These are phyloP conservation scores for Teleiodes luculella DNA, from an alignment of 2,888 invertebrate species.

Conservation along the genomic window DNA sequence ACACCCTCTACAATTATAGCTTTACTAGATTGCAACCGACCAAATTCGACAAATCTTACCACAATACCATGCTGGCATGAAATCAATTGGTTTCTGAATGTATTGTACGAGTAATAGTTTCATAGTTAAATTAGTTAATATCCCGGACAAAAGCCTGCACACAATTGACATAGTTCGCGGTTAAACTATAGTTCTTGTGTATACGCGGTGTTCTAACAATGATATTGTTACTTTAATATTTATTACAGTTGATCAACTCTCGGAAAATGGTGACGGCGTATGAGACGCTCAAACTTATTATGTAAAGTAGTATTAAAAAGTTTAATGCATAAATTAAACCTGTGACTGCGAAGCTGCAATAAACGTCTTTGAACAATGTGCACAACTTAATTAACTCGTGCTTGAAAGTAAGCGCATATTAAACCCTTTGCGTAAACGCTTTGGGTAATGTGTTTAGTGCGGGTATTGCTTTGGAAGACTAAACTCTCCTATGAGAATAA, in stretches of 20 bases:
- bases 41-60: slow-evolving; percentile 3
- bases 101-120: slow-evolving; percentile 59
- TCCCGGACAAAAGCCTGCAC: slow-evolving; percentile 62
- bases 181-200: slow-evolving; percentile 59
- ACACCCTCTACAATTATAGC: slow-evolving; percentile 18
- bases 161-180: slow-evolving; percentile 70
- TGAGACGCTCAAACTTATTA: slow-evolving; percentile 34
- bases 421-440: slow-evolving; percentile 73
- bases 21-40: slow-evolving; percentile 16
- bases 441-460: slow-evolving; percentile 73
- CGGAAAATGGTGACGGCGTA: slow-evolving; percentile 45
- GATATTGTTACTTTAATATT: slow-evolving; percentile 75
- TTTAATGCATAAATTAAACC: slow-evolving; percentile 59
- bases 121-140: slow-evolving; percentile 66
- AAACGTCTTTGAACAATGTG: slow-evolving; percentile 63
- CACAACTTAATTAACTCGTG: slow-evolving; percentile 72
- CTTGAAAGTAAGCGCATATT: slow-evolving; percentile 69
- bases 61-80: slow-evolving; percentile 15
- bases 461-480: slow-evolving; percentile 73
- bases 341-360: slow-evolving; percentile 47
- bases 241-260: slow-evolving; percentile 72
- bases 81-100: slow-evolving; percentile 35
- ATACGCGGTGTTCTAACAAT: slow-evolving; percentile 64
- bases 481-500: slow-evolving; percentile 77
- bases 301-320: slow-evolving; percentile 53